Evolutionary conservation across 92 coral and sea anemone species (phyloP).

Genomic region (Paramuricea clavata): DNA sequence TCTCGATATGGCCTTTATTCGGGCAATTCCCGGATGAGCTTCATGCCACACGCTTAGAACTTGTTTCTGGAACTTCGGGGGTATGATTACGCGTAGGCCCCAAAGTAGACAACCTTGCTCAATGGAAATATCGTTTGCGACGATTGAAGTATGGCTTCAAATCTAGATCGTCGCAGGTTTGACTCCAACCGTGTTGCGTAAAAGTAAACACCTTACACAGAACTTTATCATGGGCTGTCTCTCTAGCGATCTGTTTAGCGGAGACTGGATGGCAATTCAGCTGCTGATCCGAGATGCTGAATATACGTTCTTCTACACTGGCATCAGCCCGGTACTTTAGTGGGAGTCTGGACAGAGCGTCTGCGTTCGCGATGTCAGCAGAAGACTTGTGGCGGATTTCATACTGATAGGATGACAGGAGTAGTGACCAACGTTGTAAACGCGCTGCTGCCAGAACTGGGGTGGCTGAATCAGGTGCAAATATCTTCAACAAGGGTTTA

Average conservation of each 20-base stretch:
- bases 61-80: constrained; percentile 23
- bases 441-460: constrained; percentile 45
- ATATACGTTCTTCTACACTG: constrained; percentile 47
- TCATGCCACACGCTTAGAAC: constrained; percentile 45
- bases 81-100: constrained; percentile 48
- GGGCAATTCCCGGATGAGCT: constrained; percentile 50
- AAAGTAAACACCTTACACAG: not conserved
- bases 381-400: constrained; percentile 31
- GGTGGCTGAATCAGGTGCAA: constrained; percentile 71
- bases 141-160: constrained; percentile 37
- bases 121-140: constrained; percentile 51
- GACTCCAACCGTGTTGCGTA: constrained; percentile 3
- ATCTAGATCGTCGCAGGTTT: not conserved
- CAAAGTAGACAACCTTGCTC: constrained; percentile 56
- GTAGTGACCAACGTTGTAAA: constrained; percentile 41
- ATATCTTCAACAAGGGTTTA: constrained; percentile 58
- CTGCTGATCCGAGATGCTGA: constrained; percentile 37
- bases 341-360: constrained; percentile 50
- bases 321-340: constrained; percentile 29
- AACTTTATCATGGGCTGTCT: not conserved
- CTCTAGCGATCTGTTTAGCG: not conserved
- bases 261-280: constrained; percentile 27
- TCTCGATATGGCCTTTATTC: constrained; percentile 49
- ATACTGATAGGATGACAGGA: constrained; percentile 17
- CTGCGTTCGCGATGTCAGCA: constrained; percentile 40